These are phyloP conservation scores for Acomys russatus DNA, from an alignment of 2,797 vertebrate genomes.

Conservation along the genomic window DNA sequence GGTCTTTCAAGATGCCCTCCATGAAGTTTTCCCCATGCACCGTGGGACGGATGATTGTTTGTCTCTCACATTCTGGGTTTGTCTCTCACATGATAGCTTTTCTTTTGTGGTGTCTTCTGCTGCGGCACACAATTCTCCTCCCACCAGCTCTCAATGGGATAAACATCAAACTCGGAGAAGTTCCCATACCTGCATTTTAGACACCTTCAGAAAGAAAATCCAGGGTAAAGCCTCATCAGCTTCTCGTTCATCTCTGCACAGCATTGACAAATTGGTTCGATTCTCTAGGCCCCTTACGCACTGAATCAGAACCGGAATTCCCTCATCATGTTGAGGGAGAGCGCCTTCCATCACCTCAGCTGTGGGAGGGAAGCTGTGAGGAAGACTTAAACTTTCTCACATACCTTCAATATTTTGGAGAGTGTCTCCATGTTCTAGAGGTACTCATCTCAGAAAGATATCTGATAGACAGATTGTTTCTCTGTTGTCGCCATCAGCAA, in stretches of 20 bases:
- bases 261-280: conserved; percentile 24
- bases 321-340: neutral
- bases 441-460: conserved; percentile 45
- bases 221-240: neutral
- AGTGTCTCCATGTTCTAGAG: neutral
- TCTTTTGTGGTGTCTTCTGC: neutral
- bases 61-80: neutral
- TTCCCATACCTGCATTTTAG: conserved; percentile 19
- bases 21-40: neutral
- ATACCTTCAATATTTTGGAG: neutral
- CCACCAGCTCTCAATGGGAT: neutral
- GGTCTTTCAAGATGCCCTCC: neutral
- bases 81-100: neutral
- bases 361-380: neutral
- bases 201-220: neutral
- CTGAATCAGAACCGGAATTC: conserved; percentile 14
- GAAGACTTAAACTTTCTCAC: conserved; percentile 39
- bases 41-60: neutral
- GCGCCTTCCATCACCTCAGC: neutral
- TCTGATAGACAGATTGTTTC: conserved; percentile 44
- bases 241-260: neutral
- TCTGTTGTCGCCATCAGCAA: conserved; percentile 48
- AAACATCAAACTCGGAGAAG: neutral
- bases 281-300: conserved; percentile 25
- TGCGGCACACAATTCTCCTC: neutral